Evolutionary conservation across 2,113 vertebrate species (phyloP).

Genomic region (Anguilla japonica): DNA sequence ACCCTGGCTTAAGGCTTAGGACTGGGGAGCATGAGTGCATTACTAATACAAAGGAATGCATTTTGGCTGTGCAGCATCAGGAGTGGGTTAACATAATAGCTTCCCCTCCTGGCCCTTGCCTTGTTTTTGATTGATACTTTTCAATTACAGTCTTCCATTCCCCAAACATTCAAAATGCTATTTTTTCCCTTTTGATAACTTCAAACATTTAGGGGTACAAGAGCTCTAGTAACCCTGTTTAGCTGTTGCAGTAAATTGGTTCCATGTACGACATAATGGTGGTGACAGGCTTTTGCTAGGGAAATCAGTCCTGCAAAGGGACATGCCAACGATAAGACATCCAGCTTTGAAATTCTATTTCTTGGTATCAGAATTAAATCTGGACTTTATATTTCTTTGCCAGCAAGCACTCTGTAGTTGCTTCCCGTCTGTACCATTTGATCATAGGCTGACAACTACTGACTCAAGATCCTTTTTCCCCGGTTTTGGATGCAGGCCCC

Average conservation of each 20-base stretch:
- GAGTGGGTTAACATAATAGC: conserved; percentile 75
- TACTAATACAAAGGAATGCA: conserved; percentile 73
- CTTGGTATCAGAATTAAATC: conserved; percentile 99
- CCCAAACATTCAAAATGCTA: conserved; percentile 95
- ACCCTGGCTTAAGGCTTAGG: conserved; percentile 59
- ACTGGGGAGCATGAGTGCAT: conserved; percentile 67
- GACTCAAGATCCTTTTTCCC: conserved; percentile 76
- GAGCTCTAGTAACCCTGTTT: conserved; percentile 91
- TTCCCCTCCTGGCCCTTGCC: conserved; percentile 75
- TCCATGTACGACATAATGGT: conserved; percentile 99
- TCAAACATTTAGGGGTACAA: conserved; percentile 94
- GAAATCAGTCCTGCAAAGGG: conserved; percentile 99
- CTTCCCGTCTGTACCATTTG: conserved; percentile 82
- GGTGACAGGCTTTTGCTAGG: conserved; percentile 99
- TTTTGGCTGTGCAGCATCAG: conserved; percentile 60
- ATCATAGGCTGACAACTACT: conserved; percentile 93
- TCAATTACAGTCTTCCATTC: conserved; percentile 97
- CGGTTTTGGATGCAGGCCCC: conserved; percentile 76
- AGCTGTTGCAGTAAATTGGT: conserved; percentile 98
- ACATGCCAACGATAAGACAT: conserved; percentile 97
- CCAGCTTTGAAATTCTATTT: conserved; percentile 99
- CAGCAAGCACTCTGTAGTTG: conserved; percentile 80
- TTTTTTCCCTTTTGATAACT: conserved; percentile 92
- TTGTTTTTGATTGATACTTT: conserved; percentile 99
- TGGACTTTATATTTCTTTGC: conserved; percentile 99